Base-by-base conservation (phyloP, 2,888 invertebrate genomes). In the Meteorus colon region DNA sequence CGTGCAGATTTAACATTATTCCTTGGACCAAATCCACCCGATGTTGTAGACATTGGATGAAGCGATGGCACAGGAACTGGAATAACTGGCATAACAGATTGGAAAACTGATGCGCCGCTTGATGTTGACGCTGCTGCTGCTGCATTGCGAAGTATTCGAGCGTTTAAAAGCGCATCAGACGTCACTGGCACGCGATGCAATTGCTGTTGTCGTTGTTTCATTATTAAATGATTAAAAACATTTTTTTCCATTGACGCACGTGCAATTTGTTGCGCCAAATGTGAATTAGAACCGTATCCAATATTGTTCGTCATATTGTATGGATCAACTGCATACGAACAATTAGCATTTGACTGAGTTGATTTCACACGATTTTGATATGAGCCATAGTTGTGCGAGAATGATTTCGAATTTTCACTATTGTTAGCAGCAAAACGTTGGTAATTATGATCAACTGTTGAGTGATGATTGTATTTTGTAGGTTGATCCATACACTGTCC, bases 371-470 rank as follows among this genome's bases (percentile, higher is more conserved):
- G 82, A 55, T 83, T 84, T 16, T 85, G 86, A 81, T 86, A 89
- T 24, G 80, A 80, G 2, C 80, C 67, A 63, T 82, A 41, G 59
- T 48, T 84, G 34, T 84, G 85, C 14, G 85, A 82, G 48, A 86
- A 65, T 16, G 83, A 82, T 65, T 88, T 88, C 10, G 86, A 71
- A 73, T 81, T 80, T 41, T 88, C 88, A 68, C 82, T 84, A 77
- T 85, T 86, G 68, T 81, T 87, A 81, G 85, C 82, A 76, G 87
- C 82, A 81, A 85, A 88, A 73, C 85, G 84, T 73, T 87, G 88
- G 80, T 86, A 88, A 16, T 84, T 84, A 29, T 37, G 60, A 62
- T 76, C 76, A 29, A 65, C 83, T 84, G 14, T 80, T 78, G 14
- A 78, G 78, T 51, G 86, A 82, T 87, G 87, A 78, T 86, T 86